Evolutionary conservation across 1,140 invertebrate genomes (phyloP).

Genomic region (Drosophila seguyi): DNA sequence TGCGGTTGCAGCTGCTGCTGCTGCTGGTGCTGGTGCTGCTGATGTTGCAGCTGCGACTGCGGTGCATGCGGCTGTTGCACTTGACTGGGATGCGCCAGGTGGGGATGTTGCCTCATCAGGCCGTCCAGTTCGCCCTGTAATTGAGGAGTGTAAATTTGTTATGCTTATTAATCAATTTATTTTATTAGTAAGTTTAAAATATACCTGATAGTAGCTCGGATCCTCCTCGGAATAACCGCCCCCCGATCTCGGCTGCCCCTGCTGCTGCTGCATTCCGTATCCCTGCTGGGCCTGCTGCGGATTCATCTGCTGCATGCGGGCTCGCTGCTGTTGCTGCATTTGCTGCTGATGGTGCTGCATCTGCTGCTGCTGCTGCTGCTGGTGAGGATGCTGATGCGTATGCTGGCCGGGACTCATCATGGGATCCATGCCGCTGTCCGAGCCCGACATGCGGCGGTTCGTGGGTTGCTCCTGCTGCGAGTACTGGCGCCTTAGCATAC

Average conservation of each 20-base stretch:
- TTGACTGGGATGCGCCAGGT: conserved; percentile 87
- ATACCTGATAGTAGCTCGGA: conserved; percentile 87
- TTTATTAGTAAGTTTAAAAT: too few species aligned
- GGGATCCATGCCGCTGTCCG: conserved; percentile 79
- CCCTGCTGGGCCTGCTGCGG: conserved; percentile 65
- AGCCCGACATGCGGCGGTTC: conserved; percentile 84
- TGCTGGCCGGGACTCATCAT: conserved; percentile 72
- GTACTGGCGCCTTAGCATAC: conserved; percentile 93
- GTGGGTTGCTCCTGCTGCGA: conserved; percentile 92
- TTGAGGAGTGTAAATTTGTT: not conserved
- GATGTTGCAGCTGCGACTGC: conserved; percentile 80
- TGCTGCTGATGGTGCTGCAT: conserved; percentile 67
- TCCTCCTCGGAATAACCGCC: conserved; percentile 87
- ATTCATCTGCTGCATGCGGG: conserved; percentile 43
- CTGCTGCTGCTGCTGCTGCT: conserved; percentile 54
- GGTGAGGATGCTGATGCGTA: conserved; percentile 62
- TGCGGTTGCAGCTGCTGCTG: conserved; percentile 72
- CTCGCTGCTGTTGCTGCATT: conserved; percentile 60
- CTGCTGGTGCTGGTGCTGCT: conserved; percentile 72
- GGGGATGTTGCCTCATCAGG: conserved; percentile 90
- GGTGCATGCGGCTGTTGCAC: conserved; percentile 59
- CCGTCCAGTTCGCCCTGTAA: conserved; percentile 90
- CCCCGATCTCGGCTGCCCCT: conserved; percentile 48
- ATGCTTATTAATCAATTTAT: not conserved
- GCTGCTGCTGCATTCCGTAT: conserved; percentile 57